Evolutionary conservation across 2,888 invertebrate species (phyloP), one percentile per base, ranked within the genome.

Genomic region (Hecatera dysodea): DNA sequence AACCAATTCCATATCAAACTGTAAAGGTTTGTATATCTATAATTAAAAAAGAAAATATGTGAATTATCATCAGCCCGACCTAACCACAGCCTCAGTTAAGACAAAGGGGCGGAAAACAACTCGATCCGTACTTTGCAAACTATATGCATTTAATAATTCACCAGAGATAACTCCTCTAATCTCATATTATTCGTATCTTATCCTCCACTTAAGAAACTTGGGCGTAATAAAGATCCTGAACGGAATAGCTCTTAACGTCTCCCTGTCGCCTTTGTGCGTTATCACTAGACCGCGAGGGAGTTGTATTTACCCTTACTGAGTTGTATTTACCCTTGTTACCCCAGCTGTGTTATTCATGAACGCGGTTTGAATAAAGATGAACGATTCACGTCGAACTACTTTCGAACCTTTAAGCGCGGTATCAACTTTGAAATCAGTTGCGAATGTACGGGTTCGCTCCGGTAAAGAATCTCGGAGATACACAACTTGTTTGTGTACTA

Each of bases 351-450:
- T 94, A 94, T 95, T 94, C 94, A 94, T 95, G 94, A 93, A 91
- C 87, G 85, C 81, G 78, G 86, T 90, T 90, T 94, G 94, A 95
- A 94, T 95, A 94, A 93, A 94, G 93, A 95, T 95, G 94, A 94
- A 92, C 86, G 88, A 92, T 87, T 87, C 85, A 87, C 84, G 84
- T 81, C 84, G 86, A 87, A 87, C 89, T 89, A 87, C 87, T 90
- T 90, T 88, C 85, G 78, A 90, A 87, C 84, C 85, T 89, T 90
- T 88, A 86, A 83, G 80, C 80, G 71, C 80, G 72, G 78, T 86
- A 80, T 81, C 77, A 79, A 76, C 73, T 83, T 84, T 74, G 72
- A 81, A 79, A 81, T 81, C 77, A 74, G 82, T 76, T 70, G 65
- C 29, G 65, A 66, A 74, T 39, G 64, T 71, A 65, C 33, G 39